Percentiles rank a stretch among this genome's conserved stretches.
Evolutionary conservation across 2,888 invertebrate genomes (phyloP).

Genomic region (Cartodere bifasciata): DNA sequence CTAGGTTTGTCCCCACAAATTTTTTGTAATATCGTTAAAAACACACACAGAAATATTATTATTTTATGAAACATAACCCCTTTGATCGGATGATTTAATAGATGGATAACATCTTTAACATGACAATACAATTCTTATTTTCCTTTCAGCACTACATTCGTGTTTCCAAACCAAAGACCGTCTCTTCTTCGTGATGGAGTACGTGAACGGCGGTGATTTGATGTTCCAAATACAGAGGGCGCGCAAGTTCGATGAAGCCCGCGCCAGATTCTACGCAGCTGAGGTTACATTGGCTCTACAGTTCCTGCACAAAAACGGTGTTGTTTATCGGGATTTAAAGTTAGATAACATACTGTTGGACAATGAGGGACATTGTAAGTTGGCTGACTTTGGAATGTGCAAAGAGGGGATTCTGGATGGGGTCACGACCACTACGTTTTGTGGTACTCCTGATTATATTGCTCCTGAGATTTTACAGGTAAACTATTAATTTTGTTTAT

Average conservation of each 20-base stretch:
- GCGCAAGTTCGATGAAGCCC: conserved; percentile 91
- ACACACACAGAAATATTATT: too few species aligned
- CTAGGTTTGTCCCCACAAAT: too few species aligned
- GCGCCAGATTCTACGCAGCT: conserved; percentile 94
- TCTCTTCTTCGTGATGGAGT: conserved; percentile 99
- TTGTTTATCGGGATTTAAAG: conserved; percentile 97
- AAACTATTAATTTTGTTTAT: too few species aligned
- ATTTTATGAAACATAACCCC: too few species aligned
- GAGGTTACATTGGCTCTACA: conserved; percentile 96
- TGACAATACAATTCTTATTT: too few species aligned
- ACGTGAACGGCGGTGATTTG: conserved; percentile 95
- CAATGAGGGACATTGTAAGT: conserved; percentile 87
- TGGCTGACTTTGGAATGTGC: conserved; percentile 89
- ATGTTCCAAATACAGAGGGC: conserved; percentile 99
- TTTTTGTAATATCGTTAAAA: too few species aligned
- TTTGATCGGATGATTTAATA: too few species aligned
- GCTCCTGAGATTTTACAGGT: conserved; percentile 65
- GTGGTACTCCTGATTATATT: conserved; percentile 99
- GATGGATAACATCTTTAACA: too few species aligned
- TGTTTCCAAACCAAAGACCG: conserved; percentile 86
- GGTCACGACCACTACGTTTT: conserved; percentile 88
- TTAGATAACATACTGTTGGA: conserved; percentile 96
- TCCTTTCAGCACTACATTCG: conserved; percentile 91
- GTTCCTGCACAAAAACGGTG: conserved; percentile 92
- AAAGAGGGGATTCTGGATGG: conserved; percentile 89